Evolutionary conservation across 2,113 vertebrate species (phyloP).

Genomic region (Himantopus leucocephalus): DNA sequence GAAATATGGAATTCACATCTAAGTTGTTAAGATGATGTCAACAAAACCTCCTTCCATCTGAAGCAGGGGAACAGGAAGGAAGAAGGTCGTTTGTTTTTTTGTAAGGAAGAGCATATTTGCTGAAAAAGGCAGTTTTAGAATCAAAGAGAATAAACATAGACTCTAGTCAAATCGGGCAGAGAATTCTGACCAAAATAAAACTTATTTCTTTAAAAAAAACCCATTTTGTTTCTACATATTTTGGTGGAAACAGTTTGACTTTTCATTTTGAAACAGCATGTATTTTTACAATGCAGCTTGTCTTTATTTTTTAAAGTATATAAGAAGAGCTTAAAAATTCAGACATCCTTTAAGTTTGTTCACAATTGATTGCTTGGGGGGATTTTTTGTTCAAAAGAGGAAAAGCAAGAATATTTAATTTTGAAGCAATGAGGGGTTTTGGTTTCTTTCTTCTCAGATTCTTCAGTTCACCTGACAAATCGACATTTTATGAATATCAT

Average conservation of each 20-base stretch:
- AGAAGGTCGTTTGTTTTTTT: not conserved
- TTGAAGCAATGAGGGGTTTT: not conserved
- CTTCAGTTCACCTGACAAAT: not conserved
- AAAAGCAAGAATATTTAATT: not conserved
- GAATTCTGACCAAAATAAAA: not conserved
- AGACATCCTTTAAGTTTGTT: not conserved
- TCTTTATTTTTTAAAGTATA: not conserved
- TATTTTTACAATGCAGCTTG: not conserved
- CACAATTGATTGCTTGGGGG: not conserved
- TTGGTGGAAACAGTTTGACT: not conserved
- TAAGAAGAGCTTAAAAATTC: not conserved
- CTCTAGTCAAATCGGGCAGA: not conserved
- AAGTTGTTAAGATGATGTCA: not conserved
- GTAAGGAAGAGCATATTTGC: not conserved
- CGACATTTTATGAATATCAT: not conserved
- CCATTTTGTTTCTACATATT: not conserved
- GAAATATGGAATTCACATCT: not conserved
- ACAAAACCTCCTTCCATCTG: not conserved
- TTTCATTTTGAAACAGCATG: not conserved
- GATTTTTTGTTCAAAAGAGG: not conserved
- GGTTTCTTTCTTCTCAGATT: not conserved
- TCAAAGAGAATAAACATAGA: not conserved
- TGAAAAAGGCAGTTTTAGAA: not conserved
- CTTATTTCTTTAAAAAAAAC: not conserved
- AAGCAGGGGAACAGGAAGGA: not conserved